Percentiles rank a stretch among this genome's conserved stretches.
These are phyloP conservation scores for Xylocopa sonorina DNA, from an alignment of 1,140 invertebrate genomes.

Conservation along the genomic window DNA sequence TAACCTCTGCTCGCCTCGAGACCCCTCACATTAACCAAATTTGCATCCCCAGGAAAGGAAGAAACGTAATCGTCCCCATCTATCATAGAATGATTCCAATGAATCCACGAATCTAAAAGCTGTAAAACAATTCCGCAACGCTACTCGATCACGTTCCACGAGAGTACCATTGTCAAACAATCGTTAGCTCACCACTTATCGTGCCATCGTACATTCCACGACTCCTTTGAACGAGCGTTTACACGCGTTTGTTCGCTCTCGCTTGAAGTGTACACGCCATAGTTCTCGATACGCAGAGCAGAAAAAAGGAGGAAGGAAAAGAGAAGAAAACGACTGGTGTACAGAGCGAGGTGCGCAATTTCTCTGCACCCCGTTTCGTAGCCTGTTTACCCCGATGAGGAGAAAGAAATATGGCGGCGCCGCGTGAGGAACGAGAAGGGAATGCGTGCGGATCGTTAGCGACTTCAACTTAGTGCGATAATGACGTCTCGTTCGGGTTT, in stretches of 20 bases:
- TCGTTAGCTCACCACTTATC: not conserved
- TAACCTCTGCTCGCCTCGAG: too few species aligned
- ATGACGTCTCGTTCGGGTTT: conserved; percentile 63
- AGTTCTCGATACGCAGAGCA: not conserved
- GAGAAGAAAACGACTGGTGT: too few species aligned
- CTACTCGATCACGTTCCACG: not conserved
- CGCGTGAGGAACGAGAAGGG: conserved; percentile 30
- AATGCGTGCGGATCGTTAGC: conserved; percentile 59
- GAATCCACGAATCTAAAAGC: not conserved
- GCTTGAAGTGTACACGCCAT: not conserved
- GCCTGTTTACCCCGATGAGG: not conserved
- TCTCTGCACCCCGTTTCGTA: conserved; percentile 1
- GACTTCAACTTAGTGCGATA: conserved; percentile 52
- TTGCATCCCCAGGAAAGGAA: too few species aligned
- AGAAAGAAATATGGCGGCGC: conserved; percentile 25
- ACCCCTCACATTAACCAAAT: too few species aligned
- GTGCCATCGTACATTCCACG: not conserved
- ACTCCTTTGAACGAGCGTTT: conserved; percentile 10
- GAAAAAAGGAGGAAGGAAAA: not conserved
- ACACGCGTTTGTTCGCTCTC: not conserved
- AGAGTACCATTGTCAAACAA: not conserved
- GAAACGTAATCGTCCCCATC: too few species aligned
- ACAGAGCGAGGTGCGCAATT: conserved; percentile 20
- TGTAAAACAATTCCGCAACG: not conserved
- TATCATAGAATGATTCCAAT: too few species aligned